Evolutionary conservation across 2,888 invertebrate genomes (phyloP), one percentile per base, ranked within the genome.

Genomic region (Ptychoptera albimana): DNA sequence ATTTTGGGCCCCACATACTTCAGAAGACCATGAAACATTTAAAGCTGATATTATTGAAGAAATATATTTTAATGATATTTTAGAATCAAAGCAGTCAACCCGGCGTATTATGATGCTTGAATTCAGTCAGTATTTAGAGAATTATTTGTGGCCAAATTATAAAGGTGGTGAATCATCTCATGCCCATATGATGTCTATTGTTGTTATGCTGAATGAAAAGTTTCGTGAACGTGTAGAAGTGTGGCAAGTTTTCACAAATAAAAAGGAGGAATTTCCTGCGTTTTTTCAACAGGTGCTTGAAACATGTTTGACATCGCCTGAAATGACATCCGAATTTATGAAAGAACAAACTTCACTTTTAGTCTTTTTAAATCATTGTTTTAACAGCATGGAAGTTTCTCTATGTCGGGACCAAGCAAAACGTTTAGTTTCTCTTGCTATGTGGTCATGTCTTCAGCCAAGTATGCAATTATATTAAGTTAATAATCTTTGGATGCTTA

Each of bases 121-220:
- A 65, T 93, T 94, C 63, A 94, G 93, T 49, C 97, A 96, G 59
- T 98, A 96, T 63, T 64, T 98, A 53, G 98, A 98, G 65, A 89
- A 87, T 58, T 97, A 87, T 63, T 63, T 98, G 43, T 98, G 97
- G 98, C 93, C 94, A 1, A 88, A 96, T 66, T 98, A 88, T 63
- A 69, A 72, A 44, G 73, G 80, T 0, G 77, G 75, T n/a, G 66
- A 69, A 51, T 79, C 89, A 2, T 74, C 82, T 2, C 77, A 82
- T 54, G 79, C 84, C n/a, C 94, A 96, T 62, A 77, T 94, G 57
- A 79, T 98, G 79, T 94, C 96, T 0, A 91, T 98, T 50, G 86
- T 93, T n/a, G 82, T 89, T 1, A 92, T 98, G 88, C 80, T 97
- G 39, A 99, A 98, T 69, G 97, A 98, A 62, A 99, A 99, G 63